phyloP scores from a whole-genome alignment of 2,888 invertebrate species.

The Netelia inedita region DNA sequence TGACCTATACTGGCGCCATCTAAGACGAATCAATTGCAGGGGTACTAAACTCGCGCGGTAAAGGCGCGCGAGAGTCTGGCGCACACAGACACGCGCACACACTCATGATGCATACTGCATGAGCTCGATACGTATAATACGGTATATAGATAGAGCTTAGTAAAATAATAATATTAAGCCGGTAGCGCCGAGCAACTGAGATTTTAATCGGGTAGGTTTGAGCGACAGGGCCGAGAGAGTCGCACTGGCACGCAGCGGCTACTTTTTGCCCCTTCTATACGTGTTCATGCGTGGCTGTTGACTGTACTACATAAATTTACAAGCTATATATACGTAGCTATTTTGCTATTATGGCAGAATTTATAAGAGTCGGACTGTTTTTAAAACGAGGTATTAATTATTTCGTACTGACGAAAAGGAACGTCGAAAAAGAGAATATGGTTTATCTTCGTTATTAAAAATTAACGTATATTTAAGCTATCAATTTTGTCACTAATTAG shows the following conservation, averaged over 20 bases:
- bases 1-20: neutral
- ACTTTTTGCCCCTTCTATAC: neutral
- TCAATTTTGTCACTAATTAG: no score
- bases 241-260: conserved; percentile 77
- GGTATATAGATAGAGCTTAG: conserved; percentile 69
- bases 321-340: neutral
- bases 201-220: conserved; percentile 80
- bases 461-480: no score
- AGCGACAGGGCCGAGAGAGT: conserved; percentile 74
- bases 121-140: conserved; percentile 28
- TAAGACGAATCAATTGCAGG: neutral
- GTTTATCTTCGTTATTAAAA: no score
- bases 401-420: no score
- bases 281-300: neutral
- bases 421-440: no score
- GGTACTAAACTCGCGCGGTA: neutral
- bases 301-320: no score
- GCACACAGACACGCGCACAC: neutral
- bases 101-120: conserved; percentile 27
- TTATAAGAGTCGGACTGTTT: no score
- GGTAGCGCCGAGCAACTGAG: conserved; percentile 70
- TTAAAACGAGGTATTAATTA: no score
- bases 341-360: conserved; percentile 8
- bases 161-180: conserved; percentile 82
- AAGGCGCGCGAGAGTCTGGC: neutral